phyloP scores from a whole-genome alignment of 2,888 invertebrate species.

The Xylota sylvarum region DNA sequence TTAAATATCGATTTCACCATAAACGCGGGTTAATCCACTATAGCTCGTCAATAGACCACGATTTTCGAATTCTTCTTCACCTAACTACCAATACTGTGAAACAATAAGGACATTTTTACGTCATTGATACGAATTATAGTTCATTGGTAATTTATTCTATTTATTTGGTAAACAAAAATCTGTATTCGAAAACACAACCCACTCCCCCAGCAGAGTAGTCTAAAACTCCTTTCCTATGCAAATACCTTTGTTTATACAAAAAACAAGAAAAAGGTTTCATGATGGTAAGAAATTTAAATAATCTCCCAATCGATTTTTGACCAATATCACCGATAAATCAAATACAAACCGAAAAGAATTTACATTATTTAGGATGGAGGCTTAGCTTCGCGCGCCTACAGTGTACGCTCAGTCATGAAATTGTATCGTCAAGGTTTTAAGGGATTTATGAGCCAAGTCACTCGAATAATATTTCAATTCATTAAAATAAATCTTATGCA shows the following conservation, averaged over 20 bases:
- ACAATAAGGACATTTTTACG: too few relatives aligned
- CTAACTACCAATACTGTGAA: too few relatives aligned
- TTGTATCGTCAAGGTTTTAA: slow-evolving; percentile 6
- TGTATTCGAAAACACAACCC: neutral
- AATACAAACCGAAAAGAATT: neutral
- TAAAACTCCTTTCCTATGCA: neutral
- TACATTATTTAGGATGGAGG: neutral
- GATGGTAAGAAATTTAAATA: slow-evolving; percentile 13
- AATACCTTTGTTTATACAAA: neutral
- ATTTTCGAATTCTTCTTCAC: too few relatives aligned
- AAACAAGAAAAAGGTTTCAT: neutral
- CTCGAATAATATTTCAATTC: slow-evolving; percentile 31
- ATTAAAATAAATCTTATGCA: slow-evolving; percentile 5
- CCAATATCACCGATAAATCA: neutral
- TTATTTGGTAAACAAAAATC: neutral
- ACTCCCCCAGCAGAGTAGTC: neutral
- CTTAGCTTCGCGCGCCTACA: neutral
- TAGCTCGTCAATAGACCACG: too few relatives aligned
- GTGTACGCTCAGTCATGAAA: neutral
- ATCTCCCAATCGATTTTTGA: slow-evolving; percentile 13
- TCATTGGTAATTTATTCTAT: too few relatives aligned
- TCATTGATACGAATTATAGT: too few relatives aligned
- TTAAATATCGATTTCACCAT: too few relatives aligned
- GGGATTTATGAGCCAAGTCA: neutral
- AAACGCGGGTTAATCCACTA: too few relatives aligned